Evolutionary conservation across 92 coral and sea anemone genomes (phyloP).

Genomic region (Parazoanthus swiftii): DNA sequence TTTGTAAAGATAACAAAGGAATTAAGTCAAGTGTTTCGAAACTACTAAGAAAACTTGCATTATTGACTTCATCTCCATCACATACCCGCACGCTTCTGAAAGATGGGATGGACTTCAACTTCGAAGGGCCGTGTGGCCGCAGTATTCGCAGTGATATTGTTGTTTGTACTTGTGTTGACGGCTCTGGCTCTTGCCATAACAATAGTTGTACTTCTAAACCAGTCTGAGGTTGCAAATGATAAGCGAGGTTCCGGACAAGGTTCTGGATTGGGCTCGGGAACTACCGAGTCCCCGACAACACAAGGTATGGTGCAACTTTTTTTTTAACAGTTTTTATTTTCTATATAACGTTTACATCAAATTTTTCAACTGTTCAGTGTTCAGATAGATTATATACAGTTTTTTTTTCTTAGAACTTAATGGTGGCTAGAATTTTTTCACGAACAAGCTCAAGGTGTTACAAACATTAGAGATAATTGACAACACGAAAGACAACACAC

Average conservation of each 20-base stretch:
- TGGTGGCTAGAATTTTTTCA: too few species aligned
- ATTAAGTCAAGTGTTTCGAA: neutral
- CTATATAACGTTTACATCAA: too few species aligned
- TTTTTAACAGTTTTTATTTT: too few species aligned
- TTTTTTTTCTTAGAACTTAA: too few species aligned
- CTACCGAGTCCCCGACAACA: neutral
- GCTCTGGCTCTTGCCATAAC: neutral
- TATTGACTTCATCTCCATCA: neutral
- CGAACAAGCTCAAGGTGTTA: too few species aligned
- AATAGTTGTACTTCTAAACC: neutral
- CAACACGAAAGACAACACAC: too few species aligned
- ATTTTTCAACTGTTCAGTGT: too few species aligned
- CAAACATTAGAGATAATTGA: too few species aligned
- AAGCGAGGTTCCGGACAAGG: neutral
- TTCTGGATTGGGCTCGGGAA: neutral
- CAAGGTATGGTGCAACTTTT: neutral
- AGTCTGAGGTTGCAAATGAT: neutral
- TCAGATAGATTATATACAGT: too few species aligned
- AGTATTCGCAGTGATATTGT: too few species aligned
- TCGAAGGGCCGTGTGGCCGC: neutral
- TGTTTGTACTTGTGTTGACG: neutral
- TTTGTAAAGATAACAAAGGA: neutral
- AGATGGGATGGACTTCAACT: neutral
- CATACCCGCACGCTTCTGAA: neutral
- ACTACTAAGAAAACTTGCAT: neutral